These are phyloP conservation scores for Syrphus vitripennis DNA, from an alignment of 2,888 invertebrate genomes.

Conservation along the genomic window DNA sequence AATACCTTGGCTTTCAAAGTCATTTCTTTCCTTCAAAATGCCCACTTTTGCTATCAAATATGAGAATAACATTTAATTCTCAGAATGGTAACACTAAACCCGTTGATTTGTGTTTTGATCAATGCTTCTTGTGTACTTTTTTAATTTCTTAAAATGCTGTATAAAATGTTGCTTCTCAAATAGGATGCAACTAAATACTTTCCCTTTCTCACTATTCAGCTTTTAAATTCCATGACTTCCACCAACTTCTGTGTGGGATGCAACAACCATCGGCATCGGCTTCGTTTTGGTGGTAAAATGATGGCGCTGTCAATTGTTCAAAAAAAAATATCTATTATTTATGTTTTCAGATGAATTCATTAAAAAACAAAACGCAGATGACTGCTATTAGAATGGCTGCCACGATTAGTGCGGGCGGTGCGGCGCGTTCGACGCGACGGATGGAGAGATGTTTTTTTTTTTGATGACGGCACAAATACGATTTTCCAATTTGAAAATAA, in stretches of 20 bases:
- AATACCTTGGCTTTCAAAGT: too few species aligned
- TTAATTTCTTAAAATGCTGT: not conserved
- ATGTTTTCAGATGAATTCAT: constrained; percentile 56
- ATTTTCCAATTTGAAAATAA: constrained; percentile 27
- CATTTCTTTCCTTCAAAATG: too few species aligned
- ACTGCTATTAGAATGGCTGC: constrained; percentile 27
- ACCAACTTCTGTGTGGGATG: not conserved
- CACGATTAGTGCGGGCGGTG: not conserved
- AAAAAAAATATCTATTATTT: constrained; percentile 14
- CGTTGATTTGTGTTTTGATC: not conserved
- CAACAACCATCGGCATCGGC: not conserved
- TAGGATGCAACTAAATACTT: constrained; percentile 29
- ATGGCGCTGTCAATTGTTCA: constrained; percentile 62
- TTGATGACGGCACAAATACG: not conserved
- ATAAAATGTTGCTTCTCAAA: constrained; percentile 24
- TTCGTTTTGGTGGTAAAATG: not conserved
- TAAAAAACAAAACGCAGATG: constrained; percentile 24
- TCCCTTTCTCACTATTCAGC: not conserved
- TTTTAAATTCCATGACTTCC: not conserved
- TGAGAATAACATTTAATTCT: not conserved
- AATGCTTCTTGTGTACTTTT: not conserved
- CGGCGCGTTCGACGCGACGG: too few species aligned
- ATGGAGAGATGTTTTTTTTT: too few species aligned
- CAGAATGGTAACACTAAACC: not conserved
- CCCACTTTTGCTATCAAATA: too few species aligned